These are phyloP conservation scores for Enteromius treurensis DNA, from an alignment of 2,797 vertebrate species.

Conservation along the genomic window DNA sequence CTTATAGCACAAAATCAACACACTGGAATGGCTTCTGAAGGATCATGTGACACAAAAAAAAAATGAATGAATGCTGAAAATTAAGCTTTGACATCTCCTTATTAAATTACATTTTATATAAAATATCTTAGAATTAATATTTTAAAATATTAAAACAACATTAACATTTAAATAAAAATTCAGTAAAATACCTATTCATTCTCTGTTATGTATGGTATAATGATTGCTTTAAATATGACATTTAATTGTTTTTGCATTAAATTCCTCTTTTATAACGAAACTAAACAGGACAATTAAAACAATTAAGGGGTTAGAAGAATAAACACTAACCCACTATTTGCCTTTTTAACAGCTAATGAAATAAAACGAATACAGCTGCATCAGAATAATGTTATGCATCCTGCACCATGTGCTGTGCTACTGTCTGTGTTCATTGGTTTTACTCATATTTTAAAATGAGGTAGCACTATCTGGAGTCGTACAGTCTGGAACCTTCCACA, in stretches of 20 bases:
- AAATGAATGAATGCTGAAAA: too few relatives aligned
- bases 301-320: background rate
- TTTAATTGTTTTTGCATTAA: background rate
- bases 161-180: too few relatives aligned
- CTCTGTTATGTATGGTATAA: background rate
- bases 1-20: background rate
- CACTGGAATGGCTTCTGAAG: too few relatives aligned
- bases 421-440: background rate
- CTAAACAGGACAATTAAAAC: background rate
- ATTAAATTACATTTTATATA: too few relatives aligned
- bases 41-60: too few relatives aligned
- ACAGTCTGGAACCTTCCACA: conserved; percentile 33
- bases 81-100: too few relatives aligned
- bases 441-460: conserved; percentile 4
- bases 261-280: background rate
- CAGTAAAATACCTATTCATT: background rate
- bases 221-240: background rate
- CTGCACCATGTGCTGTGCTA: background rate
- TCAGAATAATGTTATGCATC: background rate
- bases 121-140: too few relatives aligned
- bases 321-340: background rate
- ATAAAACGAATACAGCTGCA: background rate
- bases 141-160: too few relatives aligned
- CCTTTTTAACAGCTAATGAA: background rate
- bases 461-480: conserved; percentile 29